Conservation (phyloP, 2,888 invertebrate genomes). For the Erebia ligea region DNA sequence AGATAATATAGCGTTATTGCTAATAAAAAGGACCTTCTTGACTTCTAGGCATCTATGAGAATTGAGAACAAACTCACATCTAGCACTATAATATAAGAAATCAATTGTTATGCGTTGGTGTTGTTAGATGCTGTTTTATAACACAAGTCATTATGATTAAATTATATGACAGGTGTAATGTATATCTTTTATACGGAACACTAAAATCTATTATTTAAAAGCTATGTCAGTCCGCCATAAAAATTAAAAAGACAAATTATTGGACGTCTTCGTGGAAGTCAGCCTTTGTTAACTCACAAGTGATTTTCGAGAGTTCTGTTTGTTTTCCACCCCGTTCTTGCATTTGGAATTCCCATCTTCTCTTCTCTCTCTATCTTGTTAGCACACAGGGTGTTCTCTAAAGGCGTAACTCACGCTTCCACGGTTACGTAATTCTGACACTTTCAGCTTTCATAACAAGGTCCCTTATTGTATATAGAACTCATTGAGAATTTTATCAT, state of each 20-base stretch:
- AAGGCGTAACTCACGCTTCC: constrained; percentile 80
- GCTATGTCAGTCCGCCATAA: constrained; percentile 79
- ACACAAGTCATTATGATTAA: neutral
- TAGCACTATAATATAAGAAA: no score
- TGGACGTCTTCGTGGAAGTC: constrained; percentile 81
- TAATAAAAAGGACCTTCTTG: no score
- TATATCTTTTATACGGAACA: constrained; percentile 4
- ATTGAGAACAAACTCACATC: no score
- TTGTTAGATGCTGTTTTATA: no score
- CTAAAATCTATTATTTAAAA: constrained; percentile 67
- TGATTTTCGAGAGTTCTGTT: constrained; percentile 82
- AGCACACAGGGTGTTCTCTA: constrained; percentile 73
- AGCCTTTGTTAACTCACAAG: constrained; percentile 83
- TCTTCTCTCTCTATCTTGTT: constrained; percentile 77
- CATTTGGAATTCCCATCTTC: constrained; percentile 57
- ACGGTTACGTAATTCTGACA: constrained; percentile 80
- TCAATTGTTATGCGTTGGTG: no score
- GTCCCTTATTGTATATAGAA: constrained; percentile 71
- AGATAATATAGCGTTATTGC: no score
- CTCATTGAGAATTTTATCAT: constrained; percentile 60
- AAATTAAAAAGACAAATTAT: constrained; percentile 84
- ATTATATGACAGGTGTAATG: neutral
- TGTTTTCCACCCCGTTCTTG: constrained; percentile 66
- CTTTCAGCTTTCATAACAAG: constrained; percentile 80
- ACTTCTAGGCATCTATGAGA: no score